Evolutionary conservation across 2,113 vertebrate species (phyloP).

Genomic region (Dinomys branickii): DNA sequence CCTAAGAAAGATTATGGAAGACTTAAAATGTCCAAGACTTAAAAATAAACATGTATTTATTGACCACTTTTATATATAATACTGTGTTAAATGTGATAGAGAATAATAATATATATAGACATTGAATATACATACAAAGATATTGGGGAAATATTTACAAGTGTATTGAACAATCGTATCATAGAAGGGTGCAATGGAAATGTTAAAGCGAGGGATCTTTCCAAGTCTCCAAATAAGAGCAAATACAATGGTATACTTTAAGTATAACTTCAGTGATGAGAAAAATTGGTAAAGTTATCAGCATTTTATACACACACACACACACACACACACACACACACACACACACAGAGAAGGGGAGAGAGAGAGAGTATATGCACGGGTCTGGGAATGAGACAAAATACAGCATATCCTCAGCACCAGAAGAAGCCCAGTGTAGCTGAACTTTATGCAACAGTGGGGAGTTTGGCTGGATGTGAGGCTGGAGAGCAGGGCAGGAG

Average conservation of each 20-base stretch:
- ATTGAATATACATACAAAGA: background rate
- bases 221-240: conserved; percentile 2
- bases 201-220: background rate
- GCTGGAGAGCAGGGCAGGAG: background rate
- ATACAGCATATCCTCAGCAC: background rate
- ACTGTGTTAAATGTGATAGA: conserved; percentile 14
- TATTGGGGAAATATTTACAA: conserved; percentile 43
- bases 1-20: conserved; percentile 30
- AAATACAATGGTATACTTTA: conserved; percentile 22
- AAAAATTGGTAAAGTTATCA: conserved; percentile 35
- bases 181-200: background rate
- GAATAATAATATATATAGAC: background rate
- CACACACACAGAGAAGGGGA: too few relatives aligned
- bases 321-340: too few relatives aligned
- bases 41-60: background rate
- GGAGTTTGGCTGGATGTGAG: background rate
- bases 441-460: background rate
- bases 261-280: conserved; percentile 5
- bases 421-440: background rate
- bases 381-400: background rate
- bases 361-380: background rate
- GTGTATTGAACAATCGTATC: background rate
- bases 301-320: background rate
- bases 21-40: background rate
- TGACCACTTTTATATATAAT: background rate